Percentiles rank a stretch among this genome's conserved stretches.
phyloP scores from a whole-genome alignment of 2,797 vertebrate species.

The Lepilemur septentrionalis region DNA sequence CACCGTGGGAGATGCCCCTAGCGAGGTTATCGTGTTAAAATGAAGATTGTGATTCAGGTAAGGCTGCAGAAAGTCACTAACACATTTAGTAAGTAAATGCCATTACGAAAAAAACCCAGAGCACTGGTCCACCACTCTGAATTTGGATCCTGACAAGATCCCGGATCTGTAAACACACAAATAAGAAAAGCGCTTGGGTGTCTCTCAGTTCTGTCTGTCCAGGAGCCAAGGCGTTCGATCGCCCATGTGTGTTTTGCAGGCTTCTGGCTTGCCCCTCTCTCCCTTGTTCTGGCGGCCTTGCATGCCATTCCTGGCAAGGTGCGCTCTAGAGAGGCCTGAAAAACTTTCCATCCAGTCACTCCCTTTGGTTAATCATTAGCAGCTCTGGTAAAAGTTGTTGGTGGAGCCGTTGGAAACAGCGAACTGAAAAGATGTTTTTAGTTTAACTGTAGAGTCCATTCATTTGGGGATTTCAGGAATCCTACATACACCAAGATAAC shows the following conservation, averaged over 20 bases:
- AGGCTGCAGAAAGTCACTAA: neutral
- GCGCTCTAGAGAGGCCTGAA: neutral
- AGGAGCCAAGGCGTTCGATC: neutral
- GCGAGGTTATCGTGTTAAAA: neutral
- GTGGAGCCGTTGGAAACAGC: neutral
- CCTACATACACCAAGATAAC: neutral
- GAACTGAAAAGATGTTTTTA: neutral
- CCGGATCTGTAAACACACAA: conserved; percentile 10
- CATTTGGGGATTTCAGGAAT: neutral
- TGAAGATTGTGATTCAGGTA: neutral
- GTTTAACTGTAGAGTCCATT: neutral
- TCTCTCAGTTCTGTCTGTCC: neutral
- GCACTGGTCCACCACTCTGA: neutral
- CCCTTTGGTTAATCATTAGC: conserved; percentile 71
- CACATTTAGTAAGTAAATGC: conserved; percentile 4
- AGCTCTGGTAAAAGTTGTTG: conserved; percentile 43
- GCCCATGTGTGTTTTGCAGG: conserved; percentile 36
- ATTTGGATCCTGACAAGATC: neutral
- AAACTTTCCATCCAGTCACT: conserved; percentile 60
- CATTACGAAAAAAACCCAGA: neutral
- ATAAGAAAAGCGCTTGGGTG: neutral
- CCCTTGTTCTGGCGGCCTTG: conserved; percentile 21
- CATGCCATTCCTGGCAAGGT: conserved; percentile 39
- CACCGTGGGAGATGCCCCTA: neutral
- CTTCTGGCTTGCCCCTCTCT: neutral